Conservation (phyloP, 1,140 invertebrate genomes). For the Euwallacea fornicatus region DNA sequence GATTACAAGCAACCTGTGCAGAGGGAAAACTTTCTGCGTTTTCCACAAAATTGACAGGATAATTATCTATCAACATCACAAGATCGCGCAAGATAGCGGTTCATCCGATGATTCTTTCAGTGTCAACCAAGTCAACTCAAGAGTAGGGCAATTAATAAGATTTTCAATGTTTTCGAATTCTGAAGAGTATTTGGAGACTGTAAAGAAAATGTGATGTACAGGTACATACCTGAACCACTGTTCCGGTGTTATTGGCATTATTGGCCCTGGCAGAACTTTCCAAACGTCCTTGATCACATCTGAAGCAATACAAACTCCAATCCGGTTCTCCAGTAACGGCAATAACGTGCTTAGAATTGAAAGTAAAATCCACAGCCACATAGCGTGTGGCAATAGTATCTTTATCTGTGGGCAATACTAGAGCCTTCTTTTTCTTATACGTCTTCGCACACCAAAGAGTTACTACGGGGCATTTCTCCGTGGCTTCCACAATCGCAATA, state of each 20-base stretch:
- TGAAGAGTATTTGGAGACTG: no score
- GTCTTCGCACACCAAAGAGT: slow-evolving; percentile 67
- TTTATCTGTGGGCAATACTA: slow-evolving; percentile 59
- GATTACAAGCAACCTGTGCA: slow-evolving; percentile 69
- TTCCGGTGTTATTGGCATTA: slow-evolving; percentile 62
- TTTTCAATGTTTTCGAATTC: no score
- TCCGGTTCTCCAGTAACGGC: slow-evolving; percentile 78
- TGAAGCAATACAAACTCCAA: slow-evolving; percentile 78
- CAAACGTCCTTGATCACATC: slow-evolving; percentile 82
- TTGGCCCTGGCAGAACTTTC: slow-evolving; percentile 73
- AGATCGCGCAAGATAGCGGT: no score
- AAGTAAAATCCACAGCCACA: slow-evolving; percentile 74
- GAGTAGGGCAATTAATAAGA: no score
- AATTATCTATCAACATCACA: no score
- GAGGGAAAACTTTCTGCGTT: not conserved
- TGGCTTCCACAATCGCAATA: slow-evolving; percentile 58
- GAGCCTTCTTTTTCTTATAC: slow-evolving; percentile 62
- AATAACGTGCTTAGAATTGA: slow-evolving; percentile 75
- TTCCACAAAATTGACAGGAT: no score
- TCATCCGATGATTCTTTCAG: no score
- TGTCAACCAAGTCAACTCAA: no score
- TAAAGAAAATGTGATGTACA: no score
- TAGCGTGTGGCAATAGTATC: slow-evolving; percentile 58
- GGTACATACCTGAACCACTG: slow-evolving; percentile 49
- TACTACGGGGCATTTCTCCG: slow-evolving; percentile 58